Evolutionary conservation across 2,888 invertebrate genomes (phyloP), one percentile per base, ranked within the genome.

Genomic region (Thymelicus lineola): DNA sequence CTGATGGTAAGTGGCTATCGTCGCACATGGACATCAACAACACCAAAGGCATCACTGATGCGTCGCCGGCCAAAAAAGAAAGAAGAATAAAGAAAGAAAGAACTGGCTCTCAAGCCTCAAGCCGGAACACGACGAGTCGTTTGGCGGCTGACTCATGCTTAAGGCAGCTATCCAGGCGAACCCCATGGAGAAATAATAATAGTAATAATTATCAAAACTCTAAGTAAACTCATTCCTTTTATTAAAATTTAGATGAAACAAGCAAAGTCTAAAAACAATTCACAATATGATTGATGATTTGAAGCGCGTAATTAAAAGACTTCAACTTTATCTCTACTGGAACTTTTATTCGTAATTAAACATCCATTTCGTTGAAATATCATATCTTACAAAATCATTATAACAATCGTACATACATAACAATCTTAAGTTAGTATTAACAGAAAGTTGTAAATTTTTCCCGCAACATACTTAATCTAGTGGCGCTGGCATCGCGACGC

Each of bases 401-500:
- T 53, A 46, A 61, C 20, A 20, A 20, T 20, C 20, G 20, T 28
- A 28, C 28, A 28, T 28, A 28, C 3, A 28, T 55, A 62, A 55
- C 68, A 62, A 68, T 57, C 9, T 15, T 36, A 46, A 57, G 55
- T 42, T 9, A 38, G 38, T 62, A 57, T 57, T 36, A 62, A 46
- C 46, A 68, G 57, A 45, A 10, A 53, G 66, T 57, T 59, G 36
- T 38, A 5, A 62, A 46, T 42, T 65, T 65, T 48, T 10, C 7
- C 53, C 60, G 55, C 55, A 57, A n/a, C 61, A 55, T 57, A 35
- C 15, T 45, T 53, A 57, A 57, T 38, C 35, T 50, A 55, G 57
- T 15, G 60, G 67, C 61, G 55, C 67, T 55, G 50, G 50, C 35
- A 42, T 61, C 53, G 67, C 67, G 28, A 7, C 66, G 50, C 66